These are phyloP conservation scores for Anticlea derivata DNA, from an alignment of 2,888 invertebrate species.

Conservation along the genomic window DNA sequence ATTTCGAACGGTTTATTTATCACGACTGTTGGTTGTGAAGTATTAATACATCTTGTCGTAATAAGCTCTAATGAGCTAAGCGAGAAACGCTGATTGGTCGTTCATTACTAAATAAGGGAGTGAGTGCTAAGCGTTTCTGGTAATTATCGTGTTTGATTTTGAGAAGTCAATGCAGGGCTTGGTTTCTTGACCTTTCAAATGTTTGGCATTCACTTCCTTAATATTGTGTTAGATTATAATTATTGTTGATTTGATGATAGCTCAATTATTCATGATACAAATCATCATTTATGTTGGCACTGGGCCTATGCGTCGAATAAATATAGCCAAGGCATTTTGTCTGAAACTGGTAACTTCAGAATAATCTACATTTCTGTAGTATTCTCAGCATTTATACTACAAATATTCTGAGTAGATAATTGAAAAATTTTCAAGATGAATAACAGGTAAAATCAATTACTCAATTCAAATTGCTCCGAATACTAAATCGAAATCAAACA, in stretches of 20 bases:
- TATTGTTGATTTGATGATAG: background rate
- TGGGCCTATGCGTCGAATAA: background rate
- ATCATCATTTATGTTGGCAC: background rate
- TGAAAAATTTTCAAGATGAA: background rate
- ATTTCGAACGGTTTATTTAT: slow-evolving; percentile 5
- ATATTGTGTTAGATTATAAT: slow-evolving; percentile 2
- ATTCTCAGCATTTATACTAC: too few species aligned
- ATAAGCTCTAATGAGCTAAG: slow-evolving; percentile 53
- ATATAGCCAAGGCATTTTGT: too few species aligned
- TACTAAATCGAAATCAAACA: slow-evolving; percentile 30
- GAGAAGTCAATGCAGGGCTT: slow-evolving; percentile 30
- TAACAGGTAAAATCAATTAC: slow-evolving; percentile 19
- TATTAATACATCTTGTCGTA: slow-evolving; percentile 53
- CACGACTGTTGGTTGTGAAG: slow-evolving; percentile 31
- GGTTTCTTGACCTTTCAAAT: slow-evolving; percentile 30
- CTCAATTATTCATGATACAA: background rate
- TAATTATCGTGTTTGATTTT: slow-evolving; percentile 32
- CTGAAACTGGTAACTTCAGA: too few species aligned
- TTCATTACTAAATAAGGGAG: slow-evolving; percentile 42
- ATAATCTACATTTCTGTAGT: too few species aligned
- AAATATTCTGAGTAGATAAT: background rate
- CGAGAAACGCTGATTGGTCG: slow-evolving; percentile 54
- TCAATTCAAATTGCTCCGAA: slow-evolving; percentile 32
- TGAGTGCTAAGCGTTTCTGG: slow-evolving; percentile 33
- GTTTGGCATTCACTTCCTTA: slow-evolving; percentile 18